Percentiles rank a stretch among this genome's conserved stretches.
Evolutionary conservation across 2,797 vertebrate genomes (phyloP).

Genomic region (Nyctibius grandis): DNA sequence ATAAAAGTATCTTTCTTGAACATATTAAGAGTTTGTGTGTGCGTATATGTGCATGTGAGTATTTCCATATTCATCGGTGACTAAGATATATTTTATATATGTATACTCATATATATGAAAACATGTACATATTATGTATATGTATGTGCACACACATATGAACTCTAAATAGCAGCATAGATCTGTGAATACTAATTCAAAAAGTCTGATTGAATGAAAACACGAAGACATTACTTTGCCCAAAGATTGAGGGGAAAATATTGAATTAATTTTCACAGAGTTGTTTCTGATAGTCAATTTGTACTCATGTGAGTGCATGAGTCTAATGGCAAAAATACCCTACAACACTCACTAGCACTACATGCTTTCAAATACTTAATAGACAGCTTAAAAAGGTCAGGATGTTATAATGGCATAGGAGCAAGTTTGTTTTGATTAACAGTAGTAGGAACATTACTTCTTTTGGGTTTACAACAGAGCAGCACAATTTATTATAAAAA

Average conservation of each 20-base stretch:
- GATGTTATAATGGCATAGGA: background rate
- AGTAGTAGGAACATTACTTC: background rate
- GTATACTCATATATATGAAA: background rate
- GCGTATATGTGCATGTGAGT: background rate
- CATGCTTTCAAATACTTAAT: background rate
- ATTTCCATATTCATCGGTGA: background rate
- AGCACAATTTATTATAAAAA: background rate
- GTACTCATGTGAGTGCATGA: background rate
- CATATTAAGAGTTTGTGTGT: background rate
- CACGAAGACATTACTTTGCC: background rate
- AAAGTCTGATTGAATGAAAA: background rate
- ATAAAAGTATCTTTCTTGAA: background rate
- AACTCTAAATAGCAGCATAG: background rate
- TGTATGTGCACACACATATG: fast-evolving
- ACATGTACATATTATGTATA: background rate
- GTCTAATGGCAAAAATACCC: background rate
- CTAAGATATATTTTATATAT: too few relatives aligned
- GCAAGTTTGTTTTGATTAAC: slow-evolving; percentile 11
- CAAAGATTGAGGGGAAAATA: background rate
- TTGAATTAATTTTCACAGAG: background rate
- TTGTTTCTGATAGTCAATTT: background rate
- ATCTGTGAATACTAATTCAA: background rate
- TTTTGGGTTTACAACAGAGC: background rate
- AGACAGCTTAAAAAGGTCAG: background rate
- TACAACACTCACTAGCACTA: background rate